A percentile compares a stretch with the other conserved stretches of the same genome.
phyloP scores from a whole-genome alignment of 2,797 vertebrate genomes.

The Gambusia yucatana region DNA sequence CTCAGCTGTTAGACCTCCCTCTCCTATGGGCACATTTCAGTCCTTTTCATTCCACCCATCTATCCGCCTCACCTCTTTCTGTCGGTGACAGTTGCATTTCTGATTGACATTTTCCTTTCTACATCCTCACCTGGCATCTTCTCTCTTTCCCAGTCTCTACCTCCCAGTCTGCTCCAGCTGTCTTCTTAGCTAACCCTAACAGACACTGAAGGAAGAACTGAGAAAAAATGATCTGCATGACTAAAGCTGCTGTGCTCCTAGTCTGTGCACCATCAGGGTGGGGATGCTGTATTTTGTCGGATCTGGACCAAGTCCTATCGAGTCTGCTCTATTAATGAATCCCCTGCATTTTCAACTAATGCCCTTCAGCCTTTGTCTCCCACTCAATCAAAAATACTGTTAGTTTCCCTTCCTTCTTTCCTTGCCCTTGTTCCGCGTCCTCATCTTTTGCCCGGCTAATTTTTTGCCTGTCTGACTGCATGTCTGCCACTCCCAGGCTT shows the following conservation, averaged over 20 bases:
- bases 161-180: constrained; percentile 23
- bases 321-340: constrained; percentile 48
- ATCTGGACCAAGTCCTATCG: constrained; percentile 43
- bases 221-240: constrained; percentile 69
- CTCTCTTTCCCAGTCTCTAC: constrained; percentile 24
- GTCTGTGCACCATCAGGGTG: constrained; percentile 56
- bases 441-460: constrained; percentile 55
- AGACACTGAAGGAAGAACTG: constrained; percentile 52
- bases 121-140: constrained; percentile 30
- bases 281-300: constrained; percentile 60
- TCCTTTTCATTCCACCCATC: constrained; percentile 56
- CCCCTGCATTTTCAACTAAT: constrained; percentile 55
- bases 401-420: constrained; percentile 37
- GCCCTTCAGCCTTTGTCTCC: constrained; percentile 36
- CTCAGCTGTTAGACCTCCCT: constrained; percentile 45
- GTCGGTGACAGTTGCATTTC: constrained; percentile 7
- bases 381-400: constrained; percentile 38
- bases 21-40: constrained; percentile 18
- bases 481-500: constrained; percentile 69
- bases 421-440: constrained; percentile 12
- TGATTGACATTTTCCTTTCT: constrained; percentile 9
- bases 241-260: constrained; percentile 57
- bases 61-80: constrained; percentile 33
- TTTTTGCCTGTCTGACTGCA: constrained; percentile 74
- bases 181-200: constrained; percentile 55